Percentiles rank a stretch among this genome's conserved stretches.
Conservation (phyloP, 1,140 invertebrate genomes). For the Drosophila lowei region DNA sequence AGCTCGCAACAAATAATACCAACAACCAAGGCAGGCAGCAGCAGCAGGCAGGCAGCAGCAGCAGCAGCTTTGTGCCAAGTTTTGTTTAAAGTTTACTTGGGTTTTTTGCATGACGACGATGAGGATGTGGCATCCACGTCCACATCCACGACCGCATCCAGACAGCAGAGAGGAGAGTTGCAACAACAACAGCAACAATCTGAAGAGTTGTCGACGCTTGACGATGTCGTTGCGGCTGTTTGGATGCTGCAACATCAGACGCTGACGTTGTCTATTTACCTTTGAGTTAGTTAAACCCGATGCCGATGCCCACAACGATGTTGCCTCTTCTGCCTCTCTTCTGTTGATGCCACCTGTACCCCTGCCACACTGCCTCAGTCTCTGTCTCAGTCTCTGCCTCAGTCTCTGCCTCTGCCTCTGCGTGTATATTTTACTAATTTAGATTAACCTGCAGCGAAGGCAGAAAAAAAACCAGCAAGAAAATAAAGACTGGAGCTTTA, state of each 20-base stretch:
- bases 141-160: conserved; percentile 38
- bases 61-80: conserved; percentile 70
- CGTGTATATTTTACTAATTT: conserved; percentile 81
- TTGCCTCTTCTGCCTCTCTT: neutral
- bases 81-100: conserved; percentile 77
- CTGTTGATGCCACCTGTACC: no score
- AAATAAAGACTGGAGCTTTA: neutral
- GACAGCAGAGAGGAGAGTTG: conserved; percentile 20
- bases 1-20: conserved; percentile 19
- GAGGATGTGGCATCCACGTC: conserved; percentile 20
- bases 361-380: neutral
- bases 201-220: conserved; percentile 76
- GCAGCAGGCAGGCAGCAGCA: conserved; percentile 2
- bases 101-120: conserved; percentile 43
- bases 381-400: neutral
- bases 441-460: conserved; percentile 74
- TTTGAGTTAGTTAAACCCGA: conserved; percentile 71
- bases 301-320: conserved; percentile 22
- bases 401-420: conserved; percentile 41
- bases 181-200: conserved; percentile 49
- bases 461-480: neutral
- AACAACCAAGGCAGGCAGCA: neutral
- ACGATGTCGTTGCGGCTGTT: conserved; percentile 52
- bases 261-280: conserved; percentile 63
- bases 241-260: conserved; percentile 16